Evolutionary conservation across 2,113 vertebrate species (phyloP), one percentile per base, ranked within the genome.

Genomic region (human): DNA sequence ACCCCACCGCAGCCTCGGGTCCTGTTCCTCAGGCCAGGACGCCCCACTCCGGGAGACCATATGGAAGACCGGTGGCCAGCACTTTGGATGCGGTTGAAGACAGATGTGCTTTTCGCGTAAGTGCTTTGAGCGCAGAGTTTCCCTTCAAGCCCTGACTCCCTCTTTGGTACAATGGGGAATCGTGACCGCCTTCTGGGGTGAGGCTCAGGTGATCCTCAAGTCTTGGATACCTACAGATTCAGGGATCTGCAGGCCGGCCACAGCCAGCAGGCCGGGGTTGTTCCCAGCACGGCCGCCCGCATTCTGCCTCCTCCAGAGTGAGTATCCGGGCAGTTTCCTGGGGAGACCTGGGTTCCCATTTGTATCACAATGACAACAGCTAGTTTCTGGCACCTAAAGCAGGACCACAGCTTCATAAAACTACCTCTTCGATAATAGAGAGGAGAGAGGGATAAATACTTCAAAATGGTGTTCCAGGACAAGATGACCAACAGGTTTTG

Each of bases 201-300:
- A 40, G 70, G 61, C 18, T 3, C 70, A 5, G 18, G n/a, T 72
- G n/a, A 4, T 20, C 18, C n/a, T 38, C n/a, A 2, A 3, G 20
- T 73, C 20, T 73, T 40, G 18, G 70, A 40, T 23, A 45, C 40
- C 14, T 27, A 6, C 13, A 45, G 73, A 7, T 45, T 25, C 25
- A 27, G 40, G 20, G 6, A 25, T 55, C 50, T 80, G 50, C n/a
- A 38, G 32, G 5, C 35, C 6, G 11, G 27, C 35, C 23, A 20
- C 52, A 1, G 10, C 38, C 11, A 7, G 8, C 2, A 13, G 59
- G 35, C 5, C 3, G 32, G 7, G 18, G 75, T 2, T 4, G 0
- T 30, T 30, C 9, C 4, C 40, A 23, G 43, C 3, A 0, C 3
- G 9, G 0, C 6, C 10, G 11, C 6, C 3, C 40, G 25, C 4